A percentile compares a stretch with the other conserved stretches of the same genome.
phyloP scores from a whole-genome alignment of 2,113 vertebrate species.

The Choloepus hoffmanni region DNA sequence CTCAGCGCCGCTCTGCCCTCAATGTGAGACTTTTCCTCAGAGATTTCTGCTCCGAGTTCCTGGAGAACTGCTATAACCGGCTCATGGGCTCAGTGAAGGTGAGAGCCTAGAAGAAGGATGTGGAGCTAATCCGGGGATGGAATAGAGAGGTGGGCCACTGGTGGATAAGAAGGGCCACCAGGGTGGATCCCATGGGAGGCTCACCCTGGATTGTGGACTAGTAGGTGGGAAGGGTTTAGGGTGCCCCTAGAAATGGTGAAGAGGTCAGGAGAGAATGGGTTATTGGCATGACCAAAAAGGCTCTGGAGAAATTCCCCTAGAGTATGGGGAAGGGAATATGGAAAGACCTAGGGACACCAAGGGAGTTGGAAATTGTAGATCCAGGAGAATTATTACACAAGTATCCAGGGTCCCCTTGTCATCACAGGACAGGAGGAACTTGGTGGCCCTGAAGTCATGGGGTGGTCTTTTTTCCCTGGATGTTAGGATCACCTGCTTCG shows the following conservation, averaged over 20 bases:
- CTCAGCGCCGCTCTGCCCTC: constrained; percentile 90
- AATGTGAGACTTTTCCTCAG: constrained; percentile 95
- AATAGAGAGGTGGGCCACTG: not conserved
- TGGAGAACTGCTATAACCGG: constrained; percentile 96
- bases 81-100: constrained; percentile 98
- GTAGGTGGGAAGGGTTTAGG: not conserved
- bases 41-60: constrained; percentile 94
- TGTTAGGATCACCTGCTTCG: constrained; percentile 93
- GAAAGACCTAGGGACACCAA: not conserved
- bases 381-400: not conserved
- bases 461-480: not conserved
- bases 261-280: not conserved
- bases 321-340: not conserved
- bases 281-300: not conserved
- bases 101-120: constrained; percentile 10
- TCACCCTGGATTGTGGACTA: not conserved
- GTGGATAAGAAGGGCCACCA: not conserved
- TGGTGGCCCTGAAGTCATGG: not conserved
- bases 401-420: fast-evolving
- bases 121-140: not conserved
- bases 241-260: not conserved
- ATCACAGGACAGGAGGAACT: not conserved
- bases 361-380: not conserved
- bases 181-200: not conserved
- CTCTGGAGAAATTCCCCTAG: not conserved